Evolutionary conservation across 2,113 vertebrate species (phyloP), one percentile per base, ranked within the genome.

Genomic region (Mus spicilegus): DNA sequence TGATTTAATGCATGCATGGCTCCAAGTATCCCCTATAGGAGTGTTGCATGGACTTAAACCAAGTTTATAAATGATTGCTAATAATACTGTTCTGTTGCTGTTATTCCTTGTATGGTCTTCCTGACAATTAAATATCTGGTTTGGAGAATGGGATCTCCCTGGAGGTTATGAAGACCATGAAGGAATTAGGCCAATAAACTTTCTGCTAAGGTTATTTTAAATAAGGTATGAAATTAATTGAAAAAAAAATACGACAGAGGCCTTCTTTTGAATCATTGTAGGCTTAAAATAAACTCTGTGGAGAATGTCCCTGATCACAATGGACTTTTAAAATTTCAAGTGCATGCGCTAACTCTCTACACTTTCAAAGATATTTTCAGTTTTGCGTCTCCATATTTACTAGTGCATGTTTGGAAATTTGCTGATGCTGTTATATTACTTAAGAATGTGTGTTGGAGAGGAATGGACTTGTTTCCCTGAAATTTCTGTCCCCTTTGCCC

Each of bases 1-100:
- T 98, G 97, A 97, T 96, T 97, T 98, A 96, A 96, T 98, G 96
- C 96, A 97, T 97, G 88, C 97, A 95, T 97, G 96, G 97, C 97
- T 98, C 97, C 96, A 92, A 76, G 96, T 98, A 98, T 95, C 97
- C 93, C 88, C 95, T 76, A 82, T 98, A 95, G 96, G 98, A 93
- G 98, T 98, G 95, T 98, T 98, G 97, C 95, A 97, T 92, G 95
- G 93, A 93, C 95, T 96, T 96, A 49, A 95, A 97, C 96, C 76
- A 97, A 96, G 97, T 90, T 72, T 97, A 84, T 97, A 67, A 95
- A 96, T 98, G 97, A 97, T 95, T 95, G 96, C 97, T 97, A 95
- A 95, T 54, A 67, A 93, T 88, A 58, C 91, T 91, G 51, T 96
- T 94, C 92, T 92, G 51, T 94, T 94, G 89, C 95, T 95, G 54